Evolutionary conservation across 2,797 vertebrate species (phyloP), one percentile per base, ranked within the genome.

Genomic region (Labroides dimidiatus): DNA sequence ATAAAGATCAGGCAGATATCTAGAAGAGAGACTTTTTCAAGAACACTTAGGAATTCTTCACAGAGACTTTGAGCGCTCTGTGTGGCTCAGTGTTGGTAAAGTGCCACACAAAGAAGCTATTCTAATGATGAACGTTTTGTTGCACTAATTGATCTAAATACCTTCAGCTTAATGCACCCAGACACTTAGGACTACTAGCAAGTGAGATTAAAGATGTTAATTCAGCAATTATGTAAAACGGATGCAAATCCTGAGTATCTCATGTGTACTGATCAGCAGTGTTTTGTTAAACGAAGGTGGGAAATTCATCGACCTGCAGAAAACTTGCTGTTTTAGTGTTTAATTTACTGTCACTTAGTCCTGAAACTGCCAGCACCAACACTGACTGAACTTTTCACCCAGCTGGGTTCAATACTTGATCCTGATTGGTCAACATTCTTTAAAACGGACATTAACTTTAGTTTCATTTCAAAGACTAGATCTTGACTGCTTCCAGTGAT

Each of bases 211-310:
- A 33, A 52, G 8, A 17, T 53, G 56, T 53, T 60, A 37, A 60
- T 61, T 69, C 41, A 47, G 49, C 41, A 69, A 44, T 69, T 69
- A 62, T 69, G 67, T 20, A 30, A 62, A 62, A 24, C 50, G 23
- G 21, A 58, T 42, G 45, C 55, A 51, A 11, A 17, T 36, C 17
- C 27, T n/a, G 9, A 15, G 24, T 4, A 49, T 24, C 43, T 57
- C 36, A 37, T 33, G 42, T 65, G 42, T 47, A 37, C 7, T 23
- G 51, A 47, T 14, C 36, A 43, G 45, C n/a, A 66, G 44, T 1
- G 1, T 19, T 49, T 41, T 50, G n/a, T 21, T 58, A 17, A 57
- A 67, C 20, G 10, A 30, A 24, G 19, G n/a, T 6, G 6, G n/a
- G 61, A n/a, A 19, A 10, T 5, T 42, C 9, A 42, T 24, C 30